Percentiles rank a stretch among this genome's conserved stretches.
phyloP scores from a whole-genome alignment of 2,113 vertebrate species.

The Talpa occidentalis region DNA sequence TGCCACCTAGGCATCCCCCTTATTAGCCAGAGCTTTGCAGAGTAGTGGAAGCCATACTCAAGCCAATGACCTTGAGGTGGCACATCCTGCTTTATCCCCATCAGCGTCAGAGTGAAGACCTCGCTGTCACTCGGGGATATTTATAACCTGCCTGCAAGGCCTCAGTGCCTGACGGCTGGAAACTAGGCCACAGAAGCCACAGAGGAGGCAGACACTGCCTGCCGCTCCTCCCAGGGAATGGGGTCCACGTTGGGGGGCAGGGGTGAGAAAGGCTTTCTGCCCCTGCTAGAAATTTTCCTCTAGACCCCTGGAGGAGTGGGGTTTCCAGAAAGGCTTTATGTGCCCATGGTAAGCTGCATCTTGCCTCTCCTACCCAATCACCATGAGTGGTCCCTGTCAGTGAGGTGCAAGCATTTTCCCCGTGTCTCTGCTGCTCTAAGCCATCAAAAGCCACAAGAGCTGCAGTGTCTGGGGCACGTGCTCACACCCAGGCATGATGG shows the following conservation, averaged over 20 bases:
- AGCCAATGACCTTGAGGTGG: slow-evolving; percentile 71
- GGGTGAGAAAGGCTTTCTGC: neutral
- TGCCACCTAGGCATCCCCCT: neutral
- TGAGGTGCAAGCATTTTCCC: fast-evolving
- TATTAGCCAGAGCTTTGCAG: neutral
- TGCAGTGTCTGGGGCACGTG: neutral
- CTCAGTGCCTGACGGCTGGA: slow-evolving; percentile 59
- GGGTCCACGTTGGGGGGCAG: neutral
- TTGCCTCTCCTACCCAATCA: neutral
- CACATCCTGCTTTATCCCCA: slow-evolving; percentile 67
- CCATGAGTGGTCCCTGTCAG: neutral
- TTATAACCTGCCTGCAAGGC: slow-evolving; percentile 73
- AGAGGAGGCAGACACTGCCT: neutral
- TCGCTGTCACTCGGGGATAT: slow-evolving; percentile 71
- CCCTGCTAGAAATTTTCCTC: neutral
- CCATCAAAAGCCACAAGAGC: neutral
- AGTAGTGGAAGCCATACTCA: neutral
- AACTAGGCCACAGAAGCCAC: slow-evolving; percentile 67
- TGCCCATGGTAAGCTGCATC: neutral
- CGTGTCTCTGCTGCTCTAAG: fast-evolving
- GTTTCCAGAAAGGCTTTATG: neutral
- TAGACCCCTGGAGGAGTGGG: neutral
- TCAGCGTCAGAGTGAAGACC: slow-evolving; percentile 63
- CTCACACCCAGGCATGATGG: fast-evolving
- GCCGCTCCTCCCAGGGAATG: neutral